A percentile compares a stretch with the other conserved stretches of the same genome.
Conservation (phyloP, 2,888 invertebrate species). For the Norana najaformis region DNA sequence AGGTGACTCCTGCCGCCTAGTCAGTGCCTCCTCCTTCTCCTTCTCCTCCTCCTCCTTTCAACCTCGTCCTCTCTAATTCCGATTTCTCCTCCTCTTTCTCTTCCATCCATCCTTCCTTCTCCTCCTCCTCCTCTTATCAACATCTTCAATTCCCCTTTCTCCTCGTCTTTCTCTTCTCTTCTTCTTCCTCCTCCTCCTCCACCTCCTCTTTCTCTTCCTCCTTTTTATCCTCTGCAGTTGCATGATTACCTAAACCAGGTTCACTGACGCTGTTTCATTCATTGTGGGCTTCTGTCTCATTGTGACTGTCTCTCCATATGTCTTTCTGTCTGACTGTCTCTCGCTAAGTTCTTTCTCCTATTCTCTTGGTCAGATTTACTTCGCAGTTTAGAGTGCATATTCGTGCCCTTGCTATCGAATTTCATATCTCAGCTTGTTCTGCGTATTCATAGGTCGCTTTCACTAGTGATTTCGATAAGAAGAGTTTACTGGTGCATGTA, state of each 20-base stretch:
- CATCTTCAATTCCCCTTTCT: neutral
- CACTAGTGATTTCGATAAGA: conserved; percentile 5
- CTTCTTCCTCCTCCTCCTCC: conserved; percentile 10
- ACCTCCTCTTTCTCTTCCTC: neutral
- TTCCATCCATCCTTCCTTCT: neutral
- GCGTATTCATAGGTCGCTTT: neutral
- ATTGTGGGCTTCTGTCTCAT: neutral
- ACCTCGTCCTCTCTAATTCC: neutral
- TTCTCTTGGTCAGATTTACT: neutral
- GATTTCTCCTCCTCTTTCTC: neutral
- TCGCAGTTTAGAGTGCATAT: neutral
- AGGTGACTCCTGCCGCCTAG: neutral
- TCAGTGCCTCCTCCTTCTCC: neutral
- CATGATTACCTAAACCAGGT: neutral
- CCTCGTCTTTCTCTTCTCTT: conserved; percentile 25
- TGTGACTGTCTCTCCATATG: neutral
- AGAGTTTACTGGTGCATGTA: neutral
- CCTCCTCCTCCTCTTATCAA: conserved; percentile 27
- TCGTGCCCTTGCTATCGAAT: neutral
- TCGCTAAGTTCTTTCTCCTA: neutral
- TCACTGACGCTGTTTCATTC: neutral
- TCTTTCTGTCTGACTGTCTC: neutral
- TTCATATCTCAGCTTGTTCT: neutral
- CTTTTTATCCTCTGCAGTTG: neutral
- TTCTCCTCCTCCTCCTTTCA: neutral